Evolutionary conservation across 2,113 vertebrate species (phyloP).

Genomic region (Siphamia tubifer): DNA sequence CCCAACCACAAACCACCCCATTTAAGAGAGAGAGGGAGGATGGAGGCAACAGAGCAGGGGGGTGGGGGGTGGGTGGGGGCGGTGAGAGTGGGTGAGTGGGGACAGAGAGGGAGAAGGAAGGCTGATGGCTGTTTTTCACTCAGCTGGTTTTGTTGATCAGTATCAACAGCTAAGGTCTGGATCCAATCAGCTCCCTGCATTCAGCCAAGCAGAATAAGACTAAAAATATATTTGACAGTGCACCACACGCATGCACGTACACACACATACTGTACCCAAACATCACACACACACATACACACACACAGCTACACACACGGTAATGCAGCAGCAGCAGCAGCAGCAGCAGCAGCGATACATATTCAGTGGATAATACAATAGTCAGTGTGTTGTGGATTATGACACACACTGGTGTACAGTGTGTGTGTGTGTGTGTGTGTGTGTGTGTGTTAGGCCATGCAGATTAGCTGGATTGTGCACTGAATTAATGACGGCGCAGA

Average conservation of each 20-base stretch:
- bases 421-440: constrained; percentile 6
- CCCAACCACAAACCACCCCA: constrained; percentile 51
- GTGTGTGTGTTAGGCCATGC: not conserved
- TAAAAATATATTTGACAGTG: constrained; percentile 49
- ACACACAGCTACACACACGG: not conserved
- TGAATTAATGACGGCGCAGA: constrained; percentile 55
- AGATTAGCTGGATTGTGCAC: constrained; percentile 22
- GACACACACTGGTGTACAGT: not conserved
- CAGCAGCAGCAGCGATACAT: constrained; percentile 11
- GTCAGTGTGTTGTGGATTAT: constrained; percentile 12
- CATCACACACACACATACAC: not conserved
- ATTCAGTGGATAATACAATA: constrained; percentile 23
- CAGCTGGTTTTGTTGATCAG: constrained; percentile 64
- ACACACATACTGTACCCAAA: not conserved
- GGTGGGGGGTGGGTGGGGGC: not conserved
- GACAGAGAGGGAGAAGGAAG: not conserved
- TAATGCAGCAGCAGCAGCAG: no score
- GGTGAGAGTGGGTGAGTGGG: no score
- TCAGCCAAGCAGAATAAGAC: constrained; percentile 53
- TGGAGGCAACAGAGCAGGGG: not conserved
- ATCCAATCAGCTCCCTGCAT: constrained; percentile 67
- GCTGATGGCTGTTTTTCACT: constrained; percentile 52
- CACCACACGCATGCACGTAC: not conserved
- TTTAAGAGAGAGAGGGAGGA: constrained; percentile 18
- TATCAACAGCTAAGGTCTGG: constrained; percentile 63